A percentile compares a stretch with the other conserved stretches of the same genome.
These are phyloP conservation scores for Bactericera cockerelli DNA, from an alignment of 1,140 invertebrate genomes.

Conservation along the genomic window DNA sequence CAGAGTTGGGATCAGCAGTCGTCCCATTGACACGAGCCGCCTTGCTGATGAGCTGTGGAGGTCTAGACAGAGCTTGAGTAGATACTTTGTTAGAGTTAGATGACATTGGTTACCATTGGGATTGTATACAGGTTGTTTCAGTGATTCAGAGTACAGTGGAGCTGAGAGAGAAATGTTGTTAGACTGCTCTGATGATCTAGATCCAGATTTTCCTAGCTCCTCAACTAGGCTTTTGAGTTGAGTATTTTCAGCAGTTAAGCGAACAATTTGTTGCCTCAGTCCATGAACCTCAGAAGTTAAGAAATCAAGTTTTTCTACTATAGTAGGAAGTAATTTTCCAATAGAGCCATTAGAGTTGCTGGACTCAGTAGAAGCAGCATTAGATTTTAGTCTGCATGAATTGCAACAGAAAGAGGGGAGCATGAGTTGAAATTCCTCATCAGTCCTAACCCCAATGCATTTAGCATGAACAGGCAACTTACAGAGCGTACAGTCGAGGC, in stretches of 20 bases:
- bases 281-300: not conserved
- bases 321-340: not conserved
- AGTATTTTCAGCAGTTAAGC: not conserved
- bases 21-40: not conserved
- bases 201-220: not conserved
- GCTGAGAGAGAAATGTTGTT: not conserved
- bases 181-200: not conserved
- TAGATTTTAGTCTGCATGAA: too few species aligned
- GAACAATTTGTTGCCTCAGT: not conserved
- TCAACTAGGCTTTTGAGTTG: not conserved
- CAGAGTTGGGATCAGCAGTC: not conserved
- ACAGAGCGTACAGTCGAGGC: too few species aligned
- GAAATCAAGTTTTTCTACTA: not conserved
- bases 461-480: too few species aligned
- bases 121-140: not conserved
- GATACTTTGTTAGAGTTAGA: too few species aligned
- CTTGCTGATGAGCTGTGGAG: too few species aligned
- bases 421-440: too few species aligned
- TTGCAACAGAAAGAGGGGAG: too few species aligned
- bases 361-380: too few species aligned
- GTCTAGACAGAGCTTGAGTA: too few species aligned
- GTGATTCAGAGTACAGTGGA: not conserved
- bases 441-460: too few species aligned
- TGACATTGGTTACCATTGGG: too few species aligned
- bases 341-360: too few species aligned